Evolutionary conservation across 2,888 invertebrate genomes (phyloP).

Genomic region (Drosophila pseudotalamancana): DNA sequence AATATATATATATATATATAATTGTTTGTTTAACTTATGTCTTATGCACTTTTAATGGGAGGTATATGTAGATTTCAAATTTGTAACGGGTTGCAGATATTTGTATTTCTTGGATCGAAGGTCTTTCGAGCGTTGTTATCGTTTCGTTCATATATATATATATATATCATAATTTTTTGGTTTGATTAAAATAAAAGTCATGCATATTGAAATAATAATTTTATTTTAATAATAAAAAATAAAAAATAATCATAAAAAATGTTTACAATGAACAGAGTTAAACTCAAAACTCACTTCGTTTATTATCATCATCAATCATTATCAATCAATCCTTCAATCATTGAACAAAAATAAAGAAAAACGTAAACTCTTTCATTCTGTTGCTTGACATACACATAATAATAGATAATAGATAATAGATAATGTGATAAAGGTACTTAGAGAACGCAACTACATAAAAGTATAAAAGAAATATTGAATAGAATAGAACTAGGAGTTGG

Average conservation of each 20-base stretch:
- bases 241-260: conserved; percentile 77
- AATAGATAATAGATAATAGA: conserved; percentile 38
- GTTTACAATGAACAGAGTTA: conserved; percentile 77
- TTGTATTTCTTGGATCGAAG: conserved; percentile 53
- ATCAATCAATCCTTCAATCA: conserved; percentile 40
- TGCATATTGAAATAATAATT: conserved; percentile 78
- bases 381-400: conserved; percentile 50
- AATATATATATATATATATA: conserved; percentile 35
- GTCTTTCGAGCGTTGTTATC: conserved; percentile 10
- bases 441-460: conserved; percentile 70
- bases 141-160: background rate
- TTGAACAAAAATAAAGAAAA: conserved; percentile 59
- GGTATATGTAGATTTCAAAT: conserved; percentile 79
- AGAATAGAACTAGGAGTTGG: conserved; percentile 68
- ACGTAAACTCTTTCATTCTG: conserved; percentile 33
- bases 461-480: conserved; percentile 54
- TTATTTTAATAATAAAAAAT: conserved; percentile 80
- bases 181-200: conserved; percentile 76
- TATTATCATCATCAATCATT: conserved; percentile 36
- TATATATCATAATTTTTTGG: background rate
- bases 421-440: conserved; percentile 72
- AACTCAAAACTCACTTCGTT: conserved; percentile 69
- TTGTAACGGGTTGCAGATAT: conserved; percentile 78
- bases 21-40: conserved; percentile 53
- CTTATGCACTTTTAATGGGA: conserved; percentile 67